Evolutionary conservation across 2,797 vertebrate species (phyloP).

Genomic region (Coccyzus lansbergi): DNA sequence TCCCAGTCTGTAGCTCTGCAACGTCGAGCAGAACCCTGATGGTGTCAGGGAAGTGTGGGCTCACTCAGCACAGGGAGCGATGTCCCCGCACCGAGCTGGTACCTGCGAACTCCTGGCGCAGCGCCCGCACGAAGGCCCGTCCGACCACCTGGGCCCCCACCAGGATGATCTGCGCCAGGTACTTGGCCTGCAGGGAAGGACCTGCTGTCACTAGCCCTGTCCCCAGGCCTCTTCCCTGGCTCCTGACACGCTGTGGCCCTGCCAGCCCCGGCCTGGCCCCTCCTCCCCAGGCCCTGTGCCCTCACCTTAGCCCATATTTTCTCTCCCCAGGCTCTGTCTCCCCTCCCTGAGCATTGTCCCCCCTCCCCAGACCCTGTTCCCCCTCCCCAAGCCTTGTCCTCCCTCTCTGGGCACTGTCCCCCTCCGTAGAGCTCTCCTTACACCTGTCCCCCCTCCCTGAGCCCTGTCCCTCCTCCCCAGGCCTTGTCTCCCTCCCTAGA

Average conservation of each 20-base stretch:
- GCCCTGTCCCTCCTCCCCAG: background rate
- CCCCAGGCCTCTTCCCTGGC: background rate
- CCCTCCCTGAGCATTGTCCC: too few species aligned
- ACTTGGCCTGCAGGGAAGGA: conserved; percentile 85
- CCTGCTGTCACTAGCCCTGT: background rate
- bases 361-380: too few species aligned
- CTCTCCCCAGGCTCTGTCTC: background rate
- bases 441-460: too few species aligned
- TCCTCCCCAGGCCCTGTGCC: too few species aligned
- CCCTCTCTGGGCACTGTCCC: too few species aligned
- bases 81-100: background rate
- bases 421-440: too few species aligned
- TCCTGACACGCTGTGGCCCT: too few species aligned
- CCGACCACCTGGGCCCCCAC: conserved; percentile 96
- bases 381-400: too few species aligned
- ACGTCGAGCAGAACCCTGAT: too few species aligned
- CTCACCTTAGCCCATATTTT: background rate
- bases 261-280: too few species aligned
- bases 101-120: conserved; percentile 94
- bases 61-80: accelerated
- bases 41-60: background rate
- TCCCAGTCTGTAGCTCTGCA: too few species aligned
- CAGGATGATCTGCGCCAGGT: conserved; percentile 94
- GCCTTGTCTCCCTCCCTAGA: background rate
- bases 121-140: conserved; percentile 90